These are phyloP conservation scores for Graptemys geographica DNA, from an alignment of 2,797 vertebrate genomes.

Conservation along the genomic window DNA sequence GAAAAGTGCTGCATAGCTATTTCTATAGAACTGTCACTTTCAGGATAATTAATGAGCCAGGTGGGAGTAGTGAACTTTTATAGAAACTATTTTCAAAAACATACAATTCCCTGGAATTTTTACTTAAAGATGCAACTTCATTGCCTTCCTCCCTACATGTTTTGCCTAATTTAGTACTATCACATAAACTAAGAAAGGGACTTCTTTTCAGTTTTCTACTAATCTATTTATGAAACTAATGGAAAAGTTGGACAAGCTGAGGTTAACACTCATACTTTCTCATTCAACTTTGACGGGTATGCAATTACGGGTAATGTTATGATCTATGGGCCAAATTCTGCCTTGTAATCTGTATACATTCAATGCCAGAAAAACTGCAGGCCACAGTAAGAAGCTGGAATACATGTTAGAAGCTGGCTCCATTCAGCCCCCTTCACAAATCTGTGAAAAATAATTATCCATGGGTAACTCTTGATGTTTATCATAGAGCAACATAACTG, in stretches of 20 bases:
- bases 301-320: background rate
- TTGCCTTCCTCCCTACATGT: background rate
- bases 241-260: background rate
- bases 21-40: slow-evolving; percentile 30
- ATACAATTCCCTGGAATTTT: background rate
- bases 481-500: background rate
- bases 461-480: background rate
- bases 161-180: background rate
- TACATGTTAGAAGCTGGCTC: background rate
- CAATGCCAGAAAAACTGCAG: background rate
- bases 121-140: background rate
- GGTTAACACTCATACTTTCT: background rate
- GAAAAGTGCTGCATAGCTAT: background rate
- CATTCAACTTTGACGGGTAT: background rate
- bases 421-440: background rate
- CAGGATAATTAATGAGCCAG: slow-evolving; percentile 33
- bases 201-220: background rate
- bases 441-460: background rate
- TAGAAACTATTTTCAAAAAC: background rate
- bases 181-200: background rate
- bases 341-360: background rate
- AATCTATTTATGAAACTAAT: background rate
- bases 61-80: background rate
- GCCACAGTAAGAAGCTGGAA: background rate
- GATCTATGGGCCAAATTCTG: background rate